These are phyloP conservation scores for Regulus satrapa DNA, from an alignment of 2,113 vertebrate species.

Conservation along the genomic window DNA sequence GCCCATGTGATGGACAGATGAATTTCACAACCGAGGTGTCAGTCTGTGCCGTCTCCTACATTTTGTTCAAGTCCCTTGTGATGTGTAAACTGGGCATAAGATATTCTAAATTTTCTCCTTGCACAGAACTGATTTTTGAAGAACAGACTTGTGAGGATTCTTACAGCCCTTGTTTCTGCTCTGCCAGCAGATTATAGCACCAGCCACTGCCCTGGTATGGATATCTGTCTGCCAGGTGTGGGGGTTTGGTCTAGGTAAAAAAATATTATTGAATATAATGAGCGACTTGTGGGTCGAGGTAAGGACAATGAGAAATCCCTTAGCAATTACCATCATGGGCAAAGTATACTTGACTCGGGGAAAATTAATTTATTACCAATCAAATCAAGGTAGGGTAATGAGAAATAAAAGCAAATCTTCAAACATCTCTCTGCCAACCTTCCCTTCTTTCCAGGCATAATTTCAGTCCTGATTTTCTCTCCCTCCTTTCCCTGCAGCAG, in stretches of 20 bases:
- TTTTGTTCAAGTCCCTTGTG: background rate
- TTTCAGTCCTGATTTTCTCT: background rate
- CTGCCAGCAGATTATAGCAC: fast-evolving
- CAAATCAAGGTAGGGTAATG: background rate
- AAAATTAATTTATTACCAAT: background rate
- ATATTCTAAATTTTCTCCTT: background rate
- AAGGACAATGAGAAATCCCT: background rate
- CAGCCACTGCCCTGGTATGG: fast-evolving
- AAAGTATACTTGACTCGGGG: background rate
- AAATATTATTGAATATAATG: background rate
- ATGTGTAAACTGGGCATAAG: background rate
- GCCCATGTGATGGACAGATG: background rate
- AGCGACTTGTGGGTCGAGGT: fast-evolving
- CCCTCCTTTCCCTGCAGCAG: background rate
- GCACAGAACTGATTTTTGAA: background rate
- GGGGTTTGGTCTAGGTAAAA: background rate
- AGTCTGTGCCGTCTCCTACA: background rate
- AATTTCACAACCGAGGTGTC: background rate
- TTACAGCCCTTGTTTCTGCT: background rate
- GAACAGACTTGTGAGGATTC: background rate
- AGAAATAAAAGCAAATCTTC: background rate
- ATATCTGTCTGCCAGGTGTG: background rate
- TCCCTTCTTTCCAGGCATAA: background rate
- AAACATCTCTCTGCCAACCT: fast-evolving
- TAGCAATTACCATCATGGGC: background rate